Percentiles rank a stretch among this genome's conserved stretches.
These are phyloP conservation scores for Turdus rufiventris DNA, from an alignment of 2,113 vertebrate species.

Conservation along the genomic window DNA sequence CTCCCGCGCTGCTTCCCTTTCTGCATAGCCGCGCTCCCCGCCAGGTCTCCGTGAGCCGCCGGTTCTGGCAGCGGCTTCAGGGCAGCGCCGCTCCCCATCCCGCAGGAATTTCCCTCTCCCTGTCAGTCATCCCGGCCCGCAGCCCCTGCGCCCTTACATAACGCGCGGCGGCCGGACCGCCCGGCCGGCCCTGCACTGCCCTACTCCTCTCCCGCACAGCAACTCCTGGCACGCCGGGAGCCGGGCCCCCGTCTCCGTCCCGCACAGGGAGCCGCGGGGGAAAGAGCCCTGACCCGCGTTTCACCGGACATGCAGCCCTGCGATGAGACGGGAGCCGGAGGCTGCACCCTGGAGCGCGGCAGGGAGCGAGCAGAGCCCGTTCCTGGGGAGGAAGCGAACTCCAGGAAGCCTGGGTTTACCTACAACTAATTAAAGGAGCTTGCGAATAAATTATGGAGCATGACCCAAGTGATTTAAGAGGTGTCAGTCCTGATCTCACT, in stretches of 20 bases:
- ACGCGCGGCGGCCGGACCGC: slow-evolving; percentile 41
- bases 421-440: slow-evolving; percentile 40
- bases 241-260: not conserved
- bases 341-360: not conserved
- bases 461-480: not conserved
- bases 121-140: slow-evolving; percentile 58
- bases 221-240: not conserved
- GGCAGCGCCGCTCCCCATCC: slow-evolving; percentile 58
- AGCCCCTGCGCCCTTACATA: slow-evolving; percentile 68
- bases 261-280: not conserved
- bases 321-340: not conserved
- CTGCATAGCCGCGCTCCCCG: slow-evolving; percentile 24
- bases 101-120: slow-evolving; percentile 66
- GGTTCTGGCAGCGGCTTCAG: slow-evolving; percentile 34
- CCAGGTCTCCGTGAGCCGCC: slow-evolving; percentile 48
- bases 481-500: not conserved
- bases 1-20: not conserved
- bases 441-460: slow-evolving; percentile 4
- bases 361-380: not conserved
- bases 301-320: not conserved
- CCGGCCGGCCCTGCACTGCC: not conserved
- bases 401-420: slow-evolving; percentile 33
- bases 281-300: not conserved
- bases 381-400: not conserved
- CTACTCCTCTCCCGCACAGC: not conserved